A percentile compares a stretch with the other conserved stretches of the same genome.
Conservation (phyloP, 2,888 invertebrate species). For the Acanthoscelides obtectus region DNA sequence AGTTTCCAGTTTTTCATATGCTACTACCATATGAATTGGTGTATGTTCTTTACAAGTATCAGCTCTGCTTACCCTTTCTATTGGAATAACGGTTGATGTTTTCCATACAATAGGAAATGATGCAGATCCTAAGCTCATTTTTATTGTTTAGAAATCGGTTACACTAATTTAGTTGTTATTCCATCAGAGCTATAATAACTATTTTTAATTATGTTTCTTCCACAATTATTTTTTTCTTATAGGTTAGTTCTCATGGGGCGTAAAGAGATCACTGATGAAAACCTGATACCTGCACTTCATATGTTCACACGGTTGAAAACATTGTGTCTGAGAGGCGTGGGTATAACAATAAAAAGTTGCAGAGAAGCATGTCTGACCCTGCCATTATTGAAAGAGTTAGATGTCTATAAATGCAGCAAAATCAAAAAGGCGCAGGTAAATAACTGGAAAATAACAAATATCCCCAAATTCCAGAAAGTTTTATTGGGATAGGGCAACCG, state of each 20-base stretch:
- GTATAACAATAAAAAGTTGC: conserved; percentile 36
- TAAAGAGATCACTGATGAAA: conserved; percentile 35
- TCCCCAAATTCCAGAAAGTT: too few relatives aligned
- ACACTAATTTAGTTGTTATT: too few relatives aligned
- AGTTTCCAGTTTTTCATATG: too few relatives aligned
- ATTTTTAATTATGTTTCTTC: background rate
- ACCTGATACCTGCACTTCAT: conserved; percentile 33
- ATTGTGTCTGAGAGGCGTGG: conserved; percentile 31
- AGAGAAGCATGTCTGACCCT: conserved; percentile 33
- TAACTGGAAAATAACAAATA: too few relatives aligned
- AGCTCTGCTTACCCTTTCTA: too few relatives aligned
- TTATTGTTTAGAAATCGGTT: too few relatives aligned
- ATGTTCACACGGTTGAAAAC: conserved; percentile 31
- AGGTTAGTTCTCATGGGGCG: conserved; percentile 34
- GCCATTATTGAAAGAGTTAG: conserved; percentile 30
- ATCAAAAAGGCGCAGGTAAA: conserved; percentile 34
- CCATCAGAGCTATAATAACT: background rate
- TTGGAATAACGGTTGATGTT: too few relatives aligned
- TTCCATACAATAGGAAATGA: too few relatives aligned
- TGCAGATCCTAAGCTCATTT: too few relatives aligned
- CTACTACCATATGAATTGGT: too few relatives aligned
- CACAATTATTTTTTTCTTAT: conserved; percentile 10
- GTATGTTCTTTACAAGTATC: too few relatives aligned
- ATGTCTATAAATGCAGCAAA: conserved; percentile 32
- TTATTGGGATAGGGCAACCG: too few relatives aligned